phyloP scores from a whole-genome alignment of 2,113 vertebrate species.

The Theropithecus gelada region DNA sequence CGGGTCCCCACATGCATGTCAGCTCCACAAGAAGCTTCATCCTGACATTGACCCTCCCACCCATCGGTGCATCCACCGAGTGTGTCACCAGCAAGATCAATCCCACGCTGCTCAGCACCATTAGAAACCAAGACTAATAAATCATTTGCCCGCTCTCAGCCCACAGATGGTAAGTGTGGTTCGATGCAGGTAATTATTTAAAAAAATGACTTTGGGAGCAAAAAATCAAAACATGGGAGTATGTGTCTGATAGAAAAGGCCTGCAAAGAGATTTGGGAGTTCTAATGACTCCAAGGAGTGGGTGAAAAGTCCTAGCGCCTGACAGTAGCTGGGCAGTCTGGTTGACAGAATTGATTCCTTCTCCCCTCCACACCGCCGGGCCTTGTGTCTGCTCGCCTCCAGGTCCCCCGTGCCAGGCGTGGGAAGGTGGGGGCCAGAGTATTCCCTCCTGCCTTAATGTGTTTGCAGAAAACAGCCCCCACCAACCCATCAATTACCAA shows the following conservation, averaged over 20 bases:
- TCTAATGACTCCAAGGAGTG: constrained; percentile 82
- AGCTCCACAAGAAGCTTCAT: constrained; percentile 55
- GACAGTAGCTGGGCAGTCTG: constrained; percentile 81
- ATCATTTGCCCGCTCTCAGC: constrained; percentile 82
- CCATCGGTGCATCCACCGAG: constrained; percentile 53
- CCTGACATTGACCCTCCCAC: constrained; percentile 70
- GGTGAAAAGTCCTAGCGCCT: constrained; percentile 83
- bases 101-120: constrained; percentile 72
- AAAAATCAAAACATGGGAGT: constrained; percentile 86
- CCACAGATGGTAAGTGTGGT: constrained; percentile 83
- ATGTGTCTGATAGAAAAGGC: constrained; percentile 84
- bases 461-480: constrained; percentile 37
- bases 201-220: constrained; percentile 86
- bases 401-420: constrained; percentile 60
- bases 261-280: constrained; percentile 85
- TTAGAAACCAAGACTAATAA: constrained; percentile 83
- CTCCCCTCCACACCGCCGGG: constrained; percentile 64
- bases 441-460: constrained; percentile 49
- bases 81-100: constrained; percentile 82
- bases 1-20: background rate
- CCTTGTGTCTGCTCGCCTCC: constrained; percentile 61
- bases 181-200: constrained; percentile 88
- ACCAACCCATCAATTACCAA: constrained; percentile 66
- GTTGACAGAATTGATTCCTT: constrained; percentile 85
- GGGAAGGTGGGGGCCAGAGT: background rate